Evolutionary conservation across 2,888 invertebrate species (phyloP).

Genomic region (Tupiocoris notatus): DNA sequence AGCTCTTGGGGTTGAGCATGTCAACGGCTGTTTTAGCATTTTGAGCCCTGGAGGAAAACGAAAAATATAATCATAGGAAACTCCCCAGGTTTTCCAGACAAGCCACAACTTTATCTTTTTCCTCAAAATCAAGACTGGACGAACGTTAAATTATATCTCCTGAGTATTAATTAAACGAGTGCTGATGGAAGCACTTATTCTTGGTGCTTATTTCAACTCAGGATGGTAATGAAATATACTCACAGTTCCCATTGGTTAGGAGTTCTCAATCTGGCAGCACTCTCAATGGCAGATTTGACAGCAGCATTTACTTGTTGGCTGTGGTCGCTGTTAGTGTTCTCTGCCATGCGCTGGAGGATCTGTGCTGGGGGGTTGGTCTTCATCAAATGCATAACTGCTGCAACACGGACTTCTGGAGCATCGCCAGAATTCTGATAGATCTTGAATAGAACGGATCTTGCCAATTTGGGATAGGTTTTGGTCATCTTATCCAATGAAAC

Average conservation of each 20-base stretch:
- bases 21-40: slow-evolving; percentile 57
- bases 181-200: too few species aligned
- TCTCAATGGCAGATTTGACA: slow-evolving; percentile 61
- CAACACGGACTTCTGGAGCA: slow-evolving; percentile 64
- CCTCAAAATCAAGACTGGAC: too few species aligned
- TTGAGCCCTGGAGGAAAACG: slow-evolving; percentile 54
- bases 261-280: slow-evolving; percentile 33
- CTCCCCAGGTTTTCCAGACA: too few species aligned
- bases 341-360: slow-evolving; percentile 70
- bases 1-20: slow-evolving; percentile 55
- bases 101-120: too few species aligned
- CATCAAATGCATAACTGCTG: slow-evolving; percentile 64
- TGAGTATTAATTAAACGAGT: too few species aligned
- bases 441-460: slow-evolving; percentile 63
- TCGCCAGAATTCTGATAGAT: slow-evolving; percentile 68
- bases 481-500: slow-evolving; percentile 59
- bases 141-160: too few species aligned
- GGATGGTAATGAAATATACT: slow-evolving; percentile 8
- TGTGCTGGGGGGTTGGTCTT: slow-evolving; percentile 61
- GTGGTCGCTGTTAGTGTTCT: slow-evolving; percentile 64
- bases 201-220: too few species aligned
- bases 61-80: too few species aligned
- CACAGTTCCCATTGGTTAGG: slow-evolving; percentile 15
- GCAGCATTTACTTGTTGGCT: slow-evolving; percentile 65
- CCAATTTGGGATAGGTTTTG: slow-evolving; percentile 57